Evolutionary conservation across 2,888 invertebrate species (phyloP), one percentile per base, ranked within the genome.

Genomic region (Mimas tiliae): DNA sequence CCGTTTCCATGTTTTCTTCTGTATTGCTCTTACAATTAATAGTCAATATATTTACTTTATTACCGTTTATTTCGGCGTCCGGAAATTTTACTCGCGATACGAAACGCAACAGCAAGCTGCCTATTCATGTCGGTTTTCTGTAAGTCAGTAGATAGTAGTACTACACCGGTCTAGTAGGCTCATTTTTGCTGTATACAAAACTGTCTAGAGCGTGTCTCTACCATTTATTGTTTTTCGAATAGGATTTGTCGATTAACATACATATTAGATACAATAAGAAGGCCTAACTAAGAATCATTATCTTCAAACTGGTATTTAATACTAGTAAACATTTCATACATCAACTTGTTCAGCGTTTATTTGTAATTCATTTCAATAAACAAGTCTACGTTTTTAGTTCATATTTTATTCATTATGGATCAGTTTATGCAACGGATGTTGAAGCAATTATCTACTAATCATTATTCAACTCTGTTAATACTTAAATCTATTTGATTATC

Each of bases 1-100:
- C 87, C 76, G 81, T 80, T 86, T 87, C 72, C 81, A 85, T 14
- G 8, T 86, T 80, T 76, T n/a, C n/a, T 73, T 80, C 77, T 72
- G 72, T 72, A 74, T 72, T 69, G 2, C 19, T 42, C 58, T 42
- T 58, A 58, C 19, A 16, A 55, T 34, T 16, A 33, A 14, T n/a
- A 21, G 19, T 1, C 9, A 50, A 1, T 2, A 45, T 14, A 14
- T 2, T 45, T n/a, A n/a, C n/a, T n/a, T n/a, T n/a, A n/a, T n/a
- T n/a, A n/a, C n/a, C n/a, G n/a, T 42, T 42, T 9, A 42, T 11
- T 9, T 42, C 42, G 42, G 11, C 11, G 42, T 27, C 27, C 27
- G 27, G 27, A 27, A 27, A 27, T 27, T 4, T 27, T 4, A 27
- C 27, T 27, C 27, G 4, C 4, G 2, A 27, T 27, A 27, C 27